Percentiles rank a stretch among this genome's conserved stretches.
phyloP scores from a whole-genome alignment of 2,888 invertebrate species.

The Caenorhabditis japonica region DNA sequence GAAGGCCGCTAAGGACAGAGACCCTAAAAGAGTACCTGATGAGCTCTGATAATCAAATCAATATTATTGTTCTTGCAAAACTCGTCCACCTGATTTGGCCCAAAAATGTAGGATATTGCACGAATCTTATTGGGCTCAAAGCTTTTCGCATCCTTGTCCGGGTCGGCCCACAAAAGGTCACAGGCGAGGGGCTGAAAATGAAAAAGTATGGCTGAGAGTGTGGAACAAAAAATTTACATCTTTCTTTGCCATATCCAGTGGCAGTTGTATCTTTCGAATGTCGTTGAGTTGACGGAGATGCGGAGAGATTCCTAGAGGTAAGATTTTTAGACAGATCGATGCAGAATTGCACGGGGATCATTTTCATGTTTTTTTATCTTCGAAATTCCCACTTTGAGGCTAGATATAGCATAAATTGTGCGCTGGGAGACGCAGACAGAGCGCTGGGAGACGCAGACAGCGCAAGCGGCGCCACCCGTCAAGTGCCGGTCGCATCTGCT shows the following conservation, averaged over 20 bases:
- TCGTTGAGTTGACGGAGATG: slow-evolving; percentile 65
- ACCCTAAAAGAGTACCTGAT: slow-evolving; percentile 39
- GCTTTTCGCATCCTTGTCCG: slow-evolving; percentile 48
- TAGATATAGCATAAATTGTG: too few relatives aligned
- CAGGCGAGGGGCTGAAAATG: slow-evolving; percentile 48
- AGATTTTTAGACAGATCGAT: too few relatives aligned
- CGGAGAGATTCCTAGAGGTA: slow-evolving; percentile 56
- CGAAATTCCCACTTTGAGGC: too few relatives aligned
- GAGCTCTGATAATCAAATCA: slow-evolving; percentile 54
- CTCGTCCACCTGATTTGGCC: slow-evolving; percentile 54
- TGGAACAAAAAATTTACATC: too few relatives aligned
- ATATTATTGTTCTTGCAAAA: slow-evolving; percentile 53
- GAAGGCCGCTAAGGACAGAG: too few relatives aligned
- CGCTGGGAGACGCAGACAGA: too few relatives aligned
- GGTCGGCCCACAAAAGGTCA: slow-evolving; percentile 68
- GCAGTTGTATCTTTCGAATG: slow-evolving; percentile 61
- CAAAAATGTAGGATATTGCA: slow-evolving; percentile 60
- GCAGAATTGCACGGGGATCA: too few relatives aligned
- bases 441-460: too few relatives aligned
- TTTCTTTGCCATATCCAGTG: slow-evolving; percentile 29
- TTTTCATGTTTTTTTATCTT: too few relatives aligned
- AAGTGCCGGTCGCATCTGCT: too few relatives aligned
- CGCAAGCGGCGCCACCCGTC: too few relatives aligned
- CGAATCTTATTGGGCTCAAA: slow-evolving; percentile 61
- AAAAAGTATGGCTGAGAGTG: too few relatives aligned